phyloP scores from a whole-genome alignment of 2,113 vertebrate species.

The Miniopterus natalensis region DNA sequence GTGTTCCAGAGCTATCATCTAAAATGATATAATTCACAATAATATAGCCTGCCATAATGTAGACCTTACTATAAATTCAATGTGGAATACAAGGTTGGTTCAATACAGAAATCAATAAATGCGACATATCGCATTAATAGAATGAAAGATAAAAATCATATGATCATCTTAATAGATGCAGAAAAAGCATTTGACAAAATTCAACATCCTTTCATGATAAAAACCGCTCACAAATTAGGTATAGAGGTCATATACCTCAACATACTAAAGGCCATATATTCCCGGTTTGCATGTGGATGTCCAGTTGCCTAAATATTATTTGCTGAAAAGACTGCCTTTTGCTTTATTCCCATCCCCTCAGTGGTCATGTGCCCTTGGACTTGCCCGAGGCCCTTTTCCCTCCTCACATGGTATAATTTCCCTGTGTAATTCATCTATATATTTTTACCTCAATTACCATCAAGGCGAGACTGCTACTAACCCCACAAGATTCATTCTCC shows the following conservation, averaged over 20 bases:
- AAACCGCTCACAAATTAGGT: neutral
- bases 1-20: neutral
- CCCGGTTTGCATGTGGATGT: neutral
- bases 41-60: slow-evolving; percentile 52
- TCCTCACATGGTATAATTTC: neutral
- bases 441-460: neutral
- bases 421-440: neutral
- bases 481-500: neutral
- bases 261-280: neutral
- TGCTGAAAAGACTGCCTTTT: neutral
- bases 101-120: neutral
- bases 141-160: neutral
- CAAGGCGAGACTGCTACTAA: neutral
- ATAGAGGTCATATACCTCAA: neutral
- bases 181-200: neutral
- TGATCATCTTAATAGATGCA: neutral
- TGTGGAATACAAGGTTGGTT: neutral
- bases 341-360: neutral
- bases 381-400: neutral
- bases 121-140: neutral
- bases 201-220: neutral
- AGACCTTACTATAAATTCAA: slow-evolving; percentile 75
- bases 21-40: neutral
- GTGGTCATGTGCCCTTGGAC: neutral
- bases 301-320: neutral